Percentiles rank a stretch among this genome's conserved stretches.
Evolutionary conservation across 2,888 invertebrate species (phyloP).

Genomic region (Digitonthophagus gazella): DNA sequence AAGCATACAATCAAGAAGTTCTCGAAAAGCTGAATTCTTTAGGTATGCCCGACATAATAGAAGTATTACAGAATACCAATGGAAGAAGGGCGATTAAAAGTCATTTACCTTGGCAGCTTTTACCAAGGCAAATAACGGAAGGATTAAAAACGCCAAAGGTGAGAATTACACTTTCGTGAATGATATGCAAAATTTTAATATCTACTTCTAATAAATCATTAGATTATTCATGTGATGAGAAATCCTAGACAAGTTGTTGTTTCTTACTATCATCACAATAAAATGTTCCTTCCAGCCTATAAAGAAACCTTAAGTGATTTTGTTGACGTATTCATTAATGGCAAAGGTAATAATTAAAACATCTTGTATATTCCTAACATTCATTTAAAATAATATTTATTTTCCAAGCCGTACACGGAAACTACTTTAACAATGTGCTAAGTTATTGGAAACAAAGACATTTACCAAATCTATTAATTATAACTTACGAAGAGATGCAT

Average conservation of each 20-base stretch:
- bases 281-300: conserved; percentile 54
- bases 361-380: neutral
- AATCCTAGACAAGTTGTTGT: conserved; percentile 31
- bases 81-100: conserved; percentile 30
- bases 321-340: conserved; percentile 41
- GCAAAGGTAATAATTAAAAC: too few relatives aligned
- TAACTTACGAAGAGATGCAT: conserved; percentile 29
- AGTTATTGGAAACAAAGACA: conserved; percentile 22
- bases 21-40: too few relatives aligned
- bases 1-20: too few relatives aligned
- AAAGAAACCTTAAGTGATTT: conserved; percentile 38
- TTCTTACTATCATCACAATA: conserved; percentile 30
- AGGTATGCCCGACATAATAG: conserved; percentile 5
- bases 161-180: too few relatives aligned
- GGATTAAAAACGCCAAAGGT: conserved; percentile 39
- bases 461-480: conserved; percentile 20
- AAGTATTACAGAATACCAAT: neutral
- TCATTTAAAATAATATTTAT: too few relatives aligned
- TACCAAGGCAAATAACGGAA: too few relatives aligned
- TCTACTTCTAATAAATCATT: too few relatives aligned
- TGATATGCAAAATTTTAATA: too few relatives aligned
- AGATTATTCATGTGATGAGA: conserved; percentile 30
- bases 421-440: conserved; percentile 18
- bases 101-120: conserved; percentile 32
- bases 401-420: too few relatives aligned